Evolutionary conservation across 1,140 invertebrate species (phyloP).

Genomic region (Atta texana): DNA sequence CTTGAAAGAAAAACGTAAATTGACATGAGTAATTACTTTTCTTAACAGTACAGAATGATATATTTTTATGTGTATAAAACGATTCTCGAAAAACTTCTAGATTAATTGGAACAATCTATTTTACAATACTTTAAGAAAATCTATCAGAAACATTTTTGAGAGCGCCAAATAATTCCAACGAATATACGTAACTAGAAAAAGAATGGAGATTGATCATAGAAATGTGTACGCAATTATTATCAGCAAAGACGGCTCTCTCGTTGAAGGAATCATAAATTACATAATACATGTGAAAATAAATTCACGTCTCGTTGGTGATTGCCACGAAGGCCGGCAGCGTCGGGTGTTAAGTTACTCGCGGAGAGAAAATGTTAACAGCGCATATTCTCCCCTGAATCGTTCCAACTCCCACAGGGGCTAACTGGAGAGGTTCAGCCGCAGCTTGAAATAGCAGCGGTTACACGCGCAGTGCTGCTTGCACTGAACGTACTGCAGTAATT

Average conservation of each 20-base stretch:
- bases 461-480: constrained; percentile 16
- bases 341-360: constrained; percentile 31
- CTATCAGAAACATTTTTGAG: background rate
- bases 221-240: background rate
- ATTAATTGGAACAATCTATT: background rate
- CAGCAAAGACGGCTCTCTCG: background rate
- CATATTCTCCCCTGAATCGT: constrained; percentile 31
- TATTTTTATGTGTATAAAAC: background rate
- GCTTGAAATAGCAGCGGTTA: constrained; percentile 53
- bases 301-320: constrained; percentile 29
- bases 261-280: constrained; percentile 9
- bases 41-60: too few species aligned
- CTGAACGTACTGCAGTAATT: constrained; percentile 45
- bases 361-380: constrained; percentile 42
- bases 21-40: too few species aligned
- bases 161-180: background rate
- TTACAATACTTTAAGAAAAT: background rate
- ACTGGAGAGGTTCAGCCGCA: background rate
- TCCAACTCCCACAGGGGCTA: constrained; percentile 9
- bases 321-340: background rate
- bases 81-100: background rate
- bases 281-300: constrained; percentile 25
- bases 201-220: background rate
- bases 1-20: too few species aligned
- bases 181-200: background rate